A percentile compares a stretch with the other conserved stretches of the same genome.
phyloP scores from a whole-genome alignment of 2,113 vertebrate genomes.

The Eolophus roseicapilla region DNA sequence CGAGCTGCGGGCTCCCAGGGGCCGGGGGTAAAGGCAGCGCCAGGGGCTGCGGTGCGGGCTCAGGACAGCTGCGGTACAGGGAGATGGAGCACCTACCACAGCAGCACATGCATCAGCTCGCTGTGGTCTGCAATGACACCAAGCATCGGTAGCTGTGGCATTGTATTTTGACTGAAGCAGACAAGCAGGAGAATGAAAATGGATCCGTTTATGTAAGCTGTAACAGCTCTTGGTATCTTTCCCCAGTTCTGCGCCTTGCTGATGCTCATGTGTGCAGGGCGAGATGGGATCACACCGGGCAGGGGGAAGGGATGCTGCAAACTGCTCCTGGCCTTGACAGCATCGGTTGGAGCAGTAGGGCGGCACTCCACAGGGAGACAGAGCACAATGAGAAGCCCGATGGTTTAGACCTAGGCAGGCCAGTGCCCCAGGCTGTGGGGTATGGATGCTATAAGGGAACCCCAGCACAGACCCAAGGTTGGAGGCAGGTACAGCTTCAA shows the following conservation, averaged over 20 bases:
- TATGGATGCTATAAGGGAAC: background rate
- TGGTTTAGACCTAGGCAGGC: background rate
- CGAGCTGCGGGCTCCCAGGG: background rate
- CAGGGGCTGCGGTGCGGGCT: background rate
- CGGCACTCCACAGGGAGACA: background rate
- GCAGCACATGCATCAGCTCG: background rate
- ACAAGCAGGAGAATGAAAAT: conserved; percentile 42
- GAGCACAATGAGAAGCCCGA: accelerated
- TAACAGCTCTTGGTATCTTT: conserved; percentile 23
- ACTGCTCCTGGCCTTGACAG: background rate
- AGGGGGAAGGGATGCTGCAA: background rate
- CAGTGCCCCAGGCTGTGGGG: background rate
- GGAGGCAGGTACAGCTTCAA: background rate
- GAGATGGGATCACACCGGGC: accelerated
- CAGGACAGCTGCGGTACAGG: background rate
- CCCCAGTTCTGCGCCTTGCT: background rate
- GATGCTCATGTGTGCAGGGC: accelerated
- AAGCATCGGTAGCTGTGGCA: background rate
- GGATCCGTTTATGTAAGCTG: conserved; percentile 24
- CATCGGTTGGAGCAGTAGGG: accelerated
- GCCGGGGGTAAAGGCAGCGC: background rate
- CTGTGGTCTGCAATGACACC: background rate
- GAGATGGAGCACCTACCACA: background rate
- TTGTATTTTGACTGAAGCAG: conserved; percentile 38
- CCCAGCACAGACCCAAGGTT: background rate